These are phyloP conservation scores for Agapostemon virescens DNA, from an alignment of 2,888 invertebrate species.

Conservation along the genomic window DNA sequence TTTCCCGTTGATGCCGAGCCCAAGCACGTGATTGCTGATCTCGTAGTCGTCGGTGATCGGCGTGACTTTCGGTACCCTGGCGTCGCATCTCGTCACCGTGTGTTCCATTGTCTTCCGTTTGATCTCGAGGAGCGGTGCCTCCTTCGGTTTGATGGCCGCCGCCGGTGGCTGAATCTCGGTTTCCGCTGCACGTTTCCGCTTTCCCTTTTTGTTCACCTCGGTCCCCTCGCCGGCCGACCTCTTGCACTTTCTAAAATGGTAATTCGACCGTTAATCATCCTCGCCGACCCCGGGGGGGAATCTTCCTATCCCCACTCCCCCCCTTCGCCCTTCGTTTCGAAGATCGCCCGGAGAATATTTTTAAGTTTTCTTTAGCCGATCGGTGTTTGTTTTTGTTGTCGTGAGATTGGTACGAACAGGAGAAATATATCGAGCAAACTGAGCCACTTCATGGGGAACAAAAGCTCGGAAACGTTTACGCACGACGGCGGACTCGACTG, in stretches of 20 bases:
- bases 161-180: constrained; percentile 45
- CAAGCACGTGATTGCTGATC: constrained; percentile 95
- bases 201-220: constrained; percentile 60
- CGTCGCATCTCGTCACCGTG: constrained; percentile 70
- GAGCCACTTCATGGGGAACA: constrained; percentile 50
- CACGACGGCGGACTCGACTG: constrained; percentile 29
- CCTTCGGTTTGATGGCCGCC: constrained; percentile 46
- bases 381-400: no score
- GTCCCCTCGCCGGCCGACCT: constrained; percentile 61
- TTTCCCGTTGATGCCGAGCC: constrained; percentile 99
- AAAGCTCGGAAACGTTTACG: constrained; percentile 28
- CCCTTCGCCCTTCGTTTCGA: no score
- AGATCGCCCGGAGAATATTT: no score
- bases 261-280: constrained; percentile 33
- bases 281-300: neutral
- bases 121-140: constrained; percentile 30
- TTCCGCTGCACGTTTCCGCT: constrained; percentile 64
- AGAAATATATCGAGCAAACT: constrained; percentile 39
- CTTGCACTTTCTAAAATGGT: constrained; percentile 70
- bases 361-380: no score
- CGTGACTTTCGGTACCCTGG: constrained; percentile 86
- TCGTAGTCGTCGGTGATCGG: constrained; percentile 94
- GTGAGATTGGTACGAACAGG: constrained; percentile 35
- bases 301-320: no score
- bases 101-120: constrained; percentile 70